Conservation (phyloP, 2,888 invertebrate genomes). For the Ectemnius continuus region DNA sequence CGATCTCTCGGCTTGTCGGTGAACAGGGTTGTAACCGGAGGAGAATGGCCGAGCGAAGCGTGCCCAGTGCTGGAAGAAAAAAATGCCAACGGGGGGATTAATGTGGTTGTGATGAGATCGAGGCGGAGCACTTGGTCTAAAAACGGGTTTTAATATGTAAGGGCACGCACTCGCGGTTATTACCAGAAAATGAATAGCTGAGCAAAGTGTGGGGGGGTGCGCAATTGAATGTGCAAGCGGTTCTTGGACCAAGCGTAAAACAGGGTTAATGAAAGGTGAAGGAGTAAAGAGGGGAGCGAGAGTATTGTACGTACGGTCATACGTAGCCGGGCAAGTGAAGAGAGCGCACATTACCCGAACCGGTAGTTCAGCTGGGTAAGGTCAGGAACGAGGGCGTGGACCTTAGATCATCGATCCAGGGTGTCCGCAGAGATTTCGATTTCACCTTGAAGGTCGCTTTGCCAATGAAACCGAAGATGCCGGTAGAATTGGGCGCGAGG, state of each 20-base stretch:
- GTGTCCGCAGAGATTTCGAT: constrained; percentile 47
- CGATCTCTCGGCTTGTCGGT: background rate
- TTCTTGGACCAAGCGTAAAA: background rate
- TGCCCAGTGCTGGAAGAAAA: background rate
- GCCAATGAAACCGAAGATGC: constrained; percentile 30
- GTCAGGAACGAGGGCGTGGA: constrained; percentile 45
- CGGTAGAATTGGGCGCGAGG: constrained; percentile 18
- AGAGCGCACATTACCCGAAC: constrained; percentile 34
- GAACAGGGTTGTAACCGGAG: background rate
- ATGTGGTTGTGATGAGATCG: constrained; percentile 21
- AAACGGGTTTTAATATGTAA: constrained; percentile 13
- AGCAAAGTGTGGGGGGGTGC: background rate
- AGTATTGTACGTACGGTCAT: background rate
- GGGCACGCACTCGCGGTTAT: constrained; percentile 7
- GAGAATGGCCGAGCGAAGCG: constrained; percentile 42
- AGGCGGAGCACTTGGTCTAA: constrained; percentile 3
- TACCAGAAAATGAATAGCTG: constrained; percentile 5
- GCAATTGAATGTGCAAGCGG: background rate
- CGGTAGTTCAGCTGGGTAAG: constrained; percentile 47
- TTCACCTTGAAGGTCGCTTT: constrained; percentile 42
- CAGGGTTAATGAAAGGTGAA: background rate
- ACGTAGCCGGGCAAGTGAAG: constrained; percentile 26
- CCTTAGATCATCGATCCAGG: constrained; percentile 47
- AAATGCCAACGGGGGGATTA: constrained; percentile 3
- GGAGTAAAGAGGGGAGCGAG: constrained; percentile 20